Evolutionary conservation across 2,888 invertebrate species (phyloP), one percentile per base, ranked within the genome.

Genomic region (Aelia acuminata): DNA sequence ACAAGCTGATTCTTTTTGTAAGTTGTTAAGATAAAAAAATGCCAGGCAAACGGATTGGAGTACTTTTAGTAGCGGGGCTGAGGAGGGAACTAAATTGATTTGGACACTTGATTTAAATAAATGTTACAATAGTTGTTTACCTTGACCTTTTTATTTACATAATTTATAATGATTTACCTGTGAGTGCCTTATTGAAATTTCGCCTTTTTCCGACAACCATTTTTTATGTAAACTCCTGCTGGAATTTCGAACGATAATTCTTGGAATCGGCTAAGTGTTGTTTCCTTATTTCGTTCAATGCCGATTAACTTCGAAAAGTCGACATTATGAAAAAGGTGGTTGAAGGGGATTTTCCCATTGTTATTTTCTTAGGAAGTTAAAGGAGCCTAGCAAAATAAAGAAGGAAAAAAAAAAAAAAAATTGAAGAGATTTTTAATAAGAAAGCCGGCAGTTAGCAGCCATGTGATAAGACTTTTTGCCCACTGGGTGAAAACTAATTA

Each of bases 401-500:
- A 7, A 7, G 11, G 39, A 10, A 3, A 75, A 75, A 75, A 75
- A 70, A 75, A 35, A n/a, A 70, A 70, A 3, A 31, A 70, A 31
- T 7, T 35, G 5, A 31, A 31, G 10, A 31, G 13, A 26, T 75
- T 75, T 75, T 75, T 75, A 75, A 43, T 39, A 75, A 75, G 75
- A 75, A 57, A 13, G 57, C 75, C 22, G 70, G 39, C 39, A 75
- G 35, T 75, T 75, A 75, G 75, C 39, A 39, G 20, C 39, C 75
- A 22, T 11, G 75, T 75, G 75, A 75, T 75, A 75, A 75, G 75
- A 53, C 39, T 39, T 75, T 22, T 75, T 35, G 75, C 75, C 75
- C 39, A 20, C 39, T 39, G 22, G 75, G 39, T 75, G 75, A 75
- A 75, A 75, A 39, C 75, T 39, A 75, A 75, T 75, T 75, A 75